Evolutionary conservation across 2,113 vertebrate genomes (phyloP).

Genomic region (Penelope pileata): DNA sequence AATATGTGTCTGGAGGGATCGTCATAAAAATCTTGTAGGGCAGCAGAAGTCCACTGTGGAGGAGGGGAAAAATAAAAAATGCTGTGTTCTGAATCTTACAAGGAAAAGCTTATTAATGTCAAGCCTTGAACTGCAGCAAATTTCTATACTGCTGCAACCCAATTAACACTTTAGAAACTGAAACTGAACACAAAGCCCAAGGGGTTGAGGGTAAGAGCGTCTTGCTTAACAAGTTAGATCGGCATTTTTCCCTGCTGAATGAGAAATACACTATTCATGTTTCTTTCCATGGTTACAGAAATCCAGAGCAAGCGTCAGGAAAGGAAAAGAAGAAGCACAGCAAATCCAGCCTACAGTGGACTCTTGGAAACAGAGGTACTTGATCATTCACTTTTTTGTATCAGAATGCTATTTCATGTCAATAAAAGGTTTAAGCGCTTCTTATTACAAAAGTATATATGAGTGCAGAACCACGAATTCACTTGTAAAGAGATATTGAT

Average conservation of each 20-base stretch:
- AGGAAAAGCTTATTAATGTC: constrained; percentile 28
- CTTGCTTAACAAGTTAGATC: constrained; percentile 32
- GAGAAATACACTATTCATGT: constrained; percentile 14
- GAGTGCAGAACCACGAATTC: background rate
- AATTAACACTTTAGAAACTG: constrained; percentile 48
- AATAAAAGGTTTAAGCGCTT: constrained; percentile 7
- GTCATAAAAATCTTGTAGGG: background rate
- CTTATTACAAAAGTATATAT: background rate
- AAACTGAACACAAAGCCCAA: constrained; percentile 28
- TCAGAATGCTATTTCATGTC: background rate
- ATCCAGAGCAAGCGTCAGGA: constrained; percentile 96
- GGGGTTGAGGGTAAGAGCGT: background rate
- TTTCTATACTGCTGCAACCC: constrained; percentile 20
- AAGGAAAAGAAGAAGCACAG: constrained; percentile 95
- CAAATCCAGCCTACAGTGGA: constrained; percentile 95
- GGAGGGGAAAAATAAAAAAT: background rate
- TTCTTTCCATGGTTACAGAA: constrained; percentile 79
- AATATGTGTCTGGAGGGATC: background rate
- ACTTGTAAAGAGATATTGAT: background rate
- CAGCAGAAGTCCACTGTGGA: constrained; percentile 18
- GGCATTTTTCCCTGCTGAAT: constrained; percentile 38
- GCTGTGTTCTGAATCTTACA: background rate
- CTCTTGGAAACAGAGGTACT: constrained; percentile 93
- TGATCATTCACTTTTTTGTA: background rate
- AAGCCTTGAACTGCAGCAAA: constrained; percentile 32